phyloP scores from a whole-genome alignment of 2,888 invertebrate species.

The Pachycephus smyrnensis region DNA sequence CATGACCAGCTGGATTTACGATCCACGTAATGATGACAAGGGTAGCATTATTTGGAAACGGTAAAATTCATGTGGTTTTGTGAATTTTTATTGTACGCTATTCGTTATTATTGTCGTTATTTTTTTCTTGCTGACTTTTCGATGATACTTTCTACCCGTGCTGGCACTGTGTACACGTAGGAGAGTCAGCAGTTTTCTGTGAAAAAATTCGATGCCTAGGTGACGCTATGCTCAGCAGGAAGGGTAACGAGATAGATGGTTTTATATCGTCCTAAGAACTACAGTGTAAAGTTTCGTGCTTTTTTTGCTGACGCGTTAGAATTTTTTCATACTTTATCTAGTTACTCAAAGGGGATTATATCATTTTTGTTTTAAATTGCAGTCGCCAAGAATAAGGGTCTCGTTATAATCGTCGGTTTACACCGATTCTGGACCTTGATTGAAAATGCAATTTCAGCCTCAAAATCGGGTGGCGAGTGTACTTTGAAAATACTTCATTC shows the following conservation, averaged over 20 bases:
- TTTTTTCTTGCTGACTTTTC: not conserved
- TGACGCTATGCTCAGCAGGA: constrained; percentile 26
- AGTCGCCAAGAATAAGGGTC: not conserved
- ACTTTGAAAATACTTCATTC: not conserved
- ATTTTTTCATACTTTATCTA: not conserved
- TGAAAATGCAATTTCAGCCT: not conserved
- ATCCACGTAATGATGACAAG: not conserved
- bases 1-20: not conserved
- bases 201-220: constrained; percentile 22
- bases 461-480: not conserved
- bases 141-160: not conserved
- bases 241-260: constrained; percentile 8
- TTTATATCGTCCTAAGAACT: not conserved
- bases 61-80: not conserved
- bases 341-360: not conserved
- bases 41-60: not conserved
- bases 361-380: not conserved
- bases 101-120: not conserved
- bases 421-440: not conserved
- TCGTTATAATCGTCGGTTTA: not conserved
- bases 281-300: constrained; percentile 15
- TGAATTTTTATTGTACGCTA: not conserved
- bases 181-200: not conserved
- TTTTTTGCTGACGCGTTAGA: constrained; percentile 10
- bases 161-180: not conserved